Percentiles rank a stretch among this genome's conserved stretches.
These are phyloP conservation scores for Hormaphis cornu DNA, from an alignment of 1,140 invertebrate species.

Conservation along the genomic window DNA sequence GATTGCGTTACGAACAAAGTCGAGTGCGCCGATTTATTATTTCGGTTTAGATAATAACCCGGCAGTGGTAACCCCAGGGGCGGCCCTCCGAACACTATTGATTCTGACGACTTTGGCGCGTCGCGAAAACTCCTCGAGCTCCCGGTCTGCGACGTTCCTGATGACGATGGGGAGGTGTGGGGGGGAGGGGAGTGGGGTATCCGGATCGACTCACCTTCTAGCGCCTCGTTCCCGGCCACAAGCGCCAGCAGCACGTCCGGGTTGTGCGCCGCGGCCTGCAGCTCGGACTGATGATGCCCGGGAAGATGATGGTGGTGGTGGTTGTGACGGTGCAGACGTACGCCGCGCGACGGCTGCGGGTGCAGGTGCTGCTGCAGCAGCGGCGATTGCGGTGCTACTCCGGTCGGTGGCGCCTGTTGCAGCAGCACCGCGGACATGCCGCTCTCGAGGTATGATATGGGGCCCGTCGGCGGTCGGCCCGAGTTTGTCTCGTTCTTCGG, in stretches of 20 bases:
- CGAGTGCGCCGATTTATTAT: no score
- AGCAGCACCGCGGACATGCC: constrained; percentile 31
- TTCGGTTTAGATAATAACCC: no score
- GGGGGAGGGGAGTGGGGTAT: no score
- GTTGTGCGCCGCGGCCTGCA: constrained; percentile 49
- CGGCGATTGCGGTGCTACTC: constrained; percentile 33
- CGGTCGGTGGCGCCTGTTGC: constrained; percentile 33
- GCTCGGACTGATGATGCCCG: constrained; percentile 43
- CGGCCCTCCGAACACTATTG: no score
- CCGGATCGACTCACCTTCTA: constrained; percentile 76
- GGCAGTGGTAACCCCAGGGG: no score
- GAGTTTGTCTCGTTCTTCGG: not conserved
- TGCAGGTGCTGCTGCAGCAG: constrained; percentile 35
- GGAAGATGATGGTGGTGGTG: constrained; percentile 38
- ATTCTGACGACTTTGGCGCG: no score
- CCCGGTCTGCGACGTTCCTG: no score
- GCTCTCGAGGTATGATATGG: not conserved
- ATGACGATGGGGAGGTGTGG: no score
- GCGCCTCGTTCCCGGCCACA: constrained; percentile 71
- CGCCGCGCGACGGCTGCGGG: constrained; percentile 40
- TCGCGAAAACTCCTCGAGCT: no score
- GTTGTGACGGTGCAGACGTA: constrained; percentile 39
- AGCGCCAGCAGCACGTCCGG: constrained; percentile 74
- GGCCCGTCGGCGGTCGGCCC: not conserved
- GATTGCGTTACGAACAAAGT: no score